Evolutionary conservation across 2,113 vertebrate genomes (phyloP).

Genomic region (Chaetodon auriga): DNA sequence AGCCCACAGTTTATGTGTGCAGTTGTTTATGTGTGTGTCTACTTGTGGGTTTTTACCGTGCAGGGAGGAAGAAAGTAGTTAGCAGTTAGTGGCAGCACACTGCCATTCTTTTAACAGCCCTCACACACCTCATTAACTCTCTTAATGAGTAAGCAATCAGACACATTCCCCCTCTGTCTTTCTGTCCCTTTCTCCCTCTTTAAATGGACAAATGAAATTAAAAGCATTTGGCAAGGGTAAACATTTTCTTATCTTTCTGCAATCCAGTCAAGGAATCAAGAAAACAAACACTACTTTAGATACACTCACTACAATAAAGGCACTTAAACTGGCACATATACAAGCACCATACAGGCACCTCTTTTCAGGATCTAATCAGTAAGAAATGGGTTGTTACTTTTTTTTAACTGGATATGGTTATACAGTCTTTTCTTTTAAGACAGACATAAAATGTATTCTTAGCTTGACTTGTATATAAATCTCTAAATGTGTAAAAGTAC

Average conservation of each 20-base stretch:
- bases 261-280: slow-evolving; percentile 41
- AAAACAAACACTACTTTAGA: slow-evolving; percentile 58
- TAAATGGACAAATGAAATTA: slow-evolving; percentile 61
- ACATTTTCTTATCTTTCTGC: slow-evolving; percentile 60
- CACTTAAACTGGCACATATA: slow-evolving; percentile 2
- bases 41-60: slow-evolving; percentile 59
- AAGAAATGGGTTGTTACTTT: not conserved
- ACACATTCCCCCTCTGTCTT: slow-evolving; percentile 61
- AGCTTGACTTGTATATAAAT: not conserved
- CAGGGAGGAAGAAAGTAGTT: slow-evolving; percentile 77
- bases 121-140: slow-evolving; percentile 85
- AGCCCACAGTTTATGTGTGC: slow-evolving; percentile 42
- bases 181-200: slow-evolving; percentile 42
- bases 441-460: slow-evolving; percentile 2
- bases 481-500: not conserved
- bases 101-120: slow-evolving; percentile 79
- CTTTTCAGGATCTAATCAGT: slow-evolving; percentile 25
- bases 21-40: slow-evolving; percentile 66
- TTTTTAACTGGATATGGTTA: not conserved
- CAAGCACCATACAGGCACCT: not conserved
- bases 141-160: slow-evolving; percentile 90
- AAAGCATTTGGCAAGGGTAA: slow-evolving; percentile 60
- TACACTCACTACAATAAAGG: slow-evolving; percentile 26
- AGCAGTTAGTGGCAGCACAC: slow-evolving; percentile 79
- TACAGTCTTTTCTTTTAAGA: not conserved